Evolutionary conservation across 2,113 vertebrate genomes (phyloP).

Genomic region (Strix aluco): DNA sequence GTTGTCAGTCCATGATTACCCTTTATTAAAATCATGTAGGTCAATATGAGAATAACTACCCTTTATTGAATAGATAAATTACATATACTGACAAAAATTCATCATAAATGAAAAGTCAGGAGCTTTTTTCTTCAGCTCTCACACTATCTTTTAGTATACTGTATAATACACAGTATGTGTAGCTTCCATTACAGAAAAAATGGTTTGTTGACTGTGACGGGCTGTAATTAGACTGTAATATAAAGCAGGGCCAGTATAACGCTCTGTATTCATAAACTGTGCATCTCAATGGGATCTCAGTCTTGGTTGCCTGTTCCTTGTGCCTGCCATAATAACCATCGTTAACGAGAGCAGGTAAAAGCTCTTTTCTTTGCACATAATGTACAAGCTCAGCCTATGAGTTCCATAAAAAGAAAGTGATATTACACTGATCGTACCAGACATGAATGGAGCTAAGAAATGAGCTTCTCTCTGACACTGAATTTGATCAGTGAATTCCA

Average conservation of each 20-base stretch:
- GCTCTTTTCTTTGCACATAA: not conserved
- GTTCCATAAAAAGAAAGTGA: not conserved
- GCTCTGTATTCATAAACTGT: not conserved
- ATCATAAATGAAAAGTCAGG: not conserved
- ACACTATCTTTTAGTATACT: not conserved
- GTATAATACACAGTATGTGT: not conserved
- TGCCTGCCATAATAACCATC: not conserved
- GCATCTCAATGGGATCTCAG: not conserved
- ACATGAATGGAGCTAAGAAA: not conserved
- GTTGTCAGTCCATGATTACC: not conserved
- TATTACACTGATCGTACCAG: not conserved
- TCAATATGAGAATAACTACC: not conserved
- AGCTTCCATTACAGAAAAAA: not conserved
- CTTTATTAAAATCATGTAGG: slow-evolving; percentile 27
- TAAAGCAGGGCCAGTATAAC: not conserved
- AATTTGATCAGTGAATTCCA: not conserved
- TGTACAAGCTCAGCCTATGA: not conserved
- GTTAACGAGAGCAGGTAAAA: not conserved
- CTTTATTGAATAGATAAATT: not conserved
- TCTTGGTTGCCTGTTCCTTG: not conserved
- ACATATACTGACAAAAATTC: not conserved
- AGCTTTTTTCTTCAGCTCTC: not conserved
- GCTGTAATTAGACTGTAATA: slow-evolving; percentile 20
- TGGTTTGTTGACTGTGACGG: slow-evolving; percentile 5
- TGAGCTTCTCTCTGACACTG: not conserved